These are phyloP conservation scores for Periplaneta americana DNA, from an alignment of 1,140 invertebrate genomes.

Conservation along the genomic window DNA sequence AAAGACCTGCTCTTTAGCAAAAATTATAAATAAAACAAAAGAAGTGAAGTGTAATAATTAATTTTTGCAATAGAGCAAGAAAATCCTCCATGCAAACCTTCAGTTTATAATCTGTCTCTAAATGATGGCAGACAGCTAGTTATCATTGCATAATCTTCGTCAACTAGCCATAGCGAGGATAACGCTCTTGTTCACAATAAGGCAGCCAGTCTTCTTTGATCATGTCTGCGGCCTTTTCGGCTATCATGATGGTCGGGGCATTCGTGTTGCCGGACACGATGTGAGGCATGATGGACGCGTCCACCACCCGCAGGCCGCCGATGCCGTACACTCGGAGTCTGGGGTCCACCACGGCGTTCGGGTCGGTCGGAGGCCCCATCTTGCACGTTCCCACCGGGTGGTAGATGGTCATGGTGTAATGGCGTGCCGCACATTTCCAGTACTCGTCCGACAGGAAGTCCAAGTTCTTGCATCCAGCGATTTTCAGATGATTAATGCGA, in stretches of 20 bases:
- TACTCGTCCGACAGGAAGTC: constrained; percentile 44
- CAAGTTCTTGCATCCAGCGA: constrained; percentile 48
- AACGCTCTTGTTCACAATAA: too few species aligned
- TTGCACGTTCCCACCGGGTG: constrained; percentile 59
- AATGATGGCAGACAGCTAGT: too few species aligned
- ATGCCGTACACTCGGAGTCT: constrained; percentile 54
- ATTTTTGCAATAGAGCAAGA: too few species aligned
- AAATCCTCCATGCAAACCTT: too few species aligned
- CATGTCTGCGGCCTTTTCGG: constrained; percentile 58
- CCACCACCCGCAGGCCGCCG: constrained; percentile 53
- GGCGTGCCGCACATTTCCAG: constrained; percentile 34
- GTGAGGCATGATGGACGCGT: constrained; percentile 66
- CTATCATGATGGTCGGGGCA: constrained; percentile 63
- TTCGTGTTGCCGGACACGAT: constrained; percentile 65
- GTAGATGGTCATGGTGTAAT: constrained; percentile 62
- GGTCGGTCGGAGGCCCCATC: constrained; percentile 54
- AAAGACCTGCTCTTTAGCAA: too few species aligned
- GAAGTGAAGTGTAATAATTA: too few species aligned
- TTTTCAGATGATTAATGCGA: constrained; percentile 50
- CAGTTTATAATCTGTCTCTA: too few species aligned
- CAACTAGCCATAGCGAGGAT: too few species aligned
- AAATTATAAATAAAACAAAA: too few species aligned
- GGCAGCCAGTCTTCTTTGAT: constrained; percentile 50
- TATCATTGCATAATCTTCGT: too few species aligned
- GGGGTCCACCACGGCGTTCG: constrained; percentile 52